phyloP scores from a whole-genome alignment of 2,113 vertebrate species.

The Atherinomorus stipes region DNA sequence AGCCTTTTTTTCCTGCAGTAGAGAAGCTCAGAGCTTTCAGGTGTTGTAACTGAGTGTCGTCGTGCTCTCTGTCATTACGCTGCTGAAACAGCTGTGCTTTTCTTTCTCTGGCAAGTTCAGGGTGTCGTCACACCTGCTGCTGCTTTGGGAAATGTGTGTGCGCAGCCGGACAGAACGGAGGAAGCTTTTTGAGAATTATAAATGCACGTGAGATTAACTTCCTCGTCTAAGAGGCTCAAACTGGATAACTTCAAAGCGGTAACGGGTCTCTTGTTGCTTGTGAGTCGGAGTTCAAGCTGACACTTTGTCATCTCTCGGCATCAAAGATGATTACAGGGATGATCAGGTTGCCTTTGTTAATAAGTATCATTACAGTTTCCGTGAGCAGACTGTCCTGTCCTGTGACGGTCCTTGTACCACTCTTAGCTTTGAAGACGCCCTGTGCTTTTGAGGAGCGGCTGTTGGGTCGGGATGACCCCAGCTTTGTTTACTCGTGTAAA shows the following conservation, averaged over 20 bases:
- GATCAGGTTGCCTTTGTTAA: constrained; percentile 1
- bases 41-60: neutral
- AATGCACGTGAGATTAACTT: neutral
- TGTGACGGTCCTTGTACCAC: neutral
- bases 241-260: neutral
- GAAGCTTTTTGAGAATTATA: neutral
- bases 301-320: neutral
- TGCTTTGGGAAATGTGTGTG: constrained; percentile 22
- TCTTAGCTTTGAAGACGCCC: too few relatives aligned
- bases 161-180: neutral
- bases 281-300: neutral
- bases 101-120: too few relatives aligned
- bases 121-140: constrained; percentile 15
- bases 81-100: neutral
- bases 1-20: neutral
- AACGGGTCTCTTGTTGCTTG: neutral
- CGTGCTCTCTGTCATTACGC: constrained; percentile 17
- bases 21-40: neutral
- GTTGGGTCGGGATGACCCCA: constrained; percentile 12
- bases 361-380: constrained; percentile 1
- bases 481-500: constrained; percentile 2
- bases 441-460: too few relatives aligned
- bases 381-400: neutral
- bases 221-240: neutral
- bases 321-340: neutral